These are phyloP conservation scores for Engraulis encrasicolus DNA, from an alignment of 2,113 vertebrate species.

Conservation along the genomic window DNA sequence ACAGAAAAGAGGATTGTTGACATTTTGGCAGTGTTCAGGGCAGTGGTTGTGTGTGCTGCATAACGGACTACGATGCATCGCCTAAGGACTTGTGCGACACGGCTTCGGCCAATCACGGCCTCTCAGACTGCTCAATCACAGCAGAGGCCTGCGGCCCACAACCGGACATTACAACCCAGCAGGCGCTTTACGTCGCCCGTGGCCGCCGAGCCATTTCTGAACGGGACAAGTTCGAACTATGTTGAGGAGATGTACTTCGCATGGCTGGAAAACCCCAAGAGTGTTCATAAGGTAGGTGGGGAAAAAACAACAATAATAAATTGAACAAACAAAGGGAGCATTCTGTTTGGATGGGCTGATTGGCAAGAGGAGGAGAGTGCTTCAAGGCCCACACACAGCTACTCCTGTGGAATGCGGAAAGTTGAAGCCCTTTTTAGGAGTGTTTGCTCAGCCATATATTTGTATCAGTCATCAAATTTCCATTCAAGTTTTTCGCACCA, in stretches of 20 bases:
- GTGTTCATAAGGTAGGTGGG: conserved; percentile 96
- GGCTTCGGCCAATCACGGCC: conserved; percentile 80
- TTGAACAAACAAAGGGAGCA: too few relatives aligned
- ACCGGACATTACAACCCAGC: conserved; percentile 90
- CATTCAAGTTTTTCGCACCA: too few relatives aligned
- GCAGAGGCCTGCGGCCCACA: conserved; percentile 70
- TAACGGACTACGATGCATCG: conserved; percentile 89
- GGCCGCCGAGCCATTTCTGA: conserved; percentile 95
- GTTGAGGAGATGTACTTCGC: conserved; percentile 99
- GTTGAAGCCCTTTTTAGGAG: too few relatives aligned
- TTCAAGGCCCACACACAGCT: too few relatives aligned
- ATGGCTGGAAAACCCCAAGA: conserved; percentile 98
- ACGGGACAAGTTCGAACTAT: conserved; percentile 97
- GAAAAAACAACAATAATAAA: not conserved
- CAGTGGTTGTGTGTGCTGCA: conserved; percentile 47
- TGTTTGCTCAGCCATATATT: too few relatives aligned
- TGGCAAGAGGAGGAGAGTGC: too few relatives aligned
- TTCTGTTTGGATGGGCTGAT: too few relatives aligned
- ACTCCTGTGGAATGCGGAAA: too few relatives aligned
- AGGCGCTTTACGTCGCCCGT: conserved; percentile 90
- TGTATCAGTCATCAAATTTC: too few relatives aligned
- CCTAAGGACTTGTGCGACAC: conserved; percentile 98
- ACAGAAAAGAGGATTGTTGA: conserved; percentile 5
- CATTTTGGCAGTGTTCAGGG: not conserved
- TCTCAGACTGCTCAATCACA: conserved; percentile 60